Evolutionary conservation across 2,797 vertebrate genomes (phyloP), one percentile per base, ranked within the genome.

Genomic region (Sparus aurata): DNA sequence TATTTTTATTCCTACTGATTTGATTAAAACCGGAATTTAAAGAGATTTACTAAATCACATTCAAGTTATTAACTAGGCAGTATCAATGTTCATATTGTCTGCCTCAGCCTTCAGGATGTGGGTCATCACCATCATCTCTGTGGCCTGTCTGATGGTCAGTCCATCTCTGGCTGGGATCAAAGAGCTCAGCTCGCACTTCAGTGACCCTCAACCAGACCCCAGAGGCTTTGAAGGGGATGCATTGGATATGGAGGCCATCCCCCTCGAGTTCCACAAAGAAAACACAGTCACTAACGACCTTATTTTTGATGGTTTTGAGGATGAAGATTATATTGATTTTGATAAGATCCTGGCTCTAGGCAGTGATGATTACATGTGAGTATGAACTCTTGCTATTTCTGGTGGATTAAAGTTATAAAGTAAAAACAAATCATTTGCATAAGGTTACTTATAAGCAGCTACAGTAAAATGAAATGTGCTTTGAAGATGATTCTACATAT

Each of bases 201-300:
- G 3, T 65, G 90, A 83, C 25, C 73, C 59, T n/a, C 60, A 72
- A 52, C 83, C 69, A 0, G 85, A 91, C 20, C 82, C 92, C 49
- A 89, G 87, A 57, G 85, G 70, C 22, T 16, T 90, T 43, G 82
- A 85, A n/a, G 92, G 77, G 0, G 92, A 27, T 49, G 78, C 65
- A 10, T 83, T 88, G 1, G 88, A 94, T 47, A 60, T 94, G 61
- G 73, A 92, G 67, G 88, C 80, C 88, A 85, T 97, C 54, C 94
- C 96, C 0, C 82, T 95, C 0, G 96, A 97, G 61, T 97, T 96
- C 88, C 97, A 99, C 88, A 96, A 95, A 79, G 97, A 98, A 87
- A 98, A 99, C 86, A 99, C 98, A 0, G 95, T 99, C 81, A 99
- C 98, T 10, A 97, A 96, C 0, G 97, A 98, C 68, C 95, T 98